phyloP scores from a whole-genome alignment of 1,140 invertebrate species.

The Laodelphax striatellus region DNA sequence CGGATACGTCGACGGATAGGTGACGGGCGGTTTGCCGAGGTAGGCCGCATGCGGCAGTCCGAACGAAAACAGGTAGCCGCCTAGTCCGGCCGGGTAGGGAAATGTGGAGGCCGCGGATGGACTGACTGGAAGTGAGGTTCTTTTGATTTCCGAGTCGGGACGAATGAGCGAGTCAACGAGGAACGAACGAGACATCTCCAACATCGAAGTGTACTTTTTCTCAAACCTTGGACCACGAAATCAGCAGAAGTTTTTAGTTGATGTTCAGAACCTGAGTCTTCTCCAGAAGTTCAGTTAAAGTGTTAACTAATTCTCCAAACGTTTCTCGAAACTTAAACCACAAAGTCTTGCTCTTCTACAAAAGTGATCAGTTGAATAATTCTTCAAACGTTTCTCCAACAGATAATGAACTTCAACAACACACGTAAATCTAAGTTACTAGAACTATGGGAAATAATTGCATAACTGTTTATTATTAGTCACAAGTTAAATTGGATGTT shows the following conservation, averaged over 20 bases:
- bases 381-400: too few relatives aligned
- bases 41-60: conserved; percentile 3
- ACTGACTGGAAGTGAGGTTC: conserved; percentile 3
- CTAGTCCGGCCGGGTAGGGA: conserved; percentile 10
- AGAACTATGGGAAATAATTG: too few relatives aligned
- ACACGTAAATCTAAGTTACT: too few relatives aligned
- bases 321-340: too few relatives aligned
- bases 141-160: not conserved
- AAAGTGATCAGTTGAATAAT: too few relatives aligned
- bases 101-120: conserved; percentile 7
- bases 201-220: not conserved
- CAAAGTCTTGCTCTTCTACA: too few relatives aligned
- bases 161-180: conserved; percentile 21
- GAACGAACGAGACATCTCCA: conserved; percentile 21
- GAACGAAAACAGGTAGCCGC: conserved; percentile 11
- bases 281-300: too few relatives aligned
- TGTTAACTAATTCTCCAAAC: too few relatives aligned
- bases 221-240: not conserved
- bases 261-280: too few relatives aligned
- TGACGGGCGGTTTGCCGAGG: conserved; percentile 5
- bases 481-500: too few relatives aligned
- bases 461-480: too few relatives aligned
- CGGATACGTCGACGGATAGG: conserved; percentile 6
- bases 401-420: too few relatives aligned
- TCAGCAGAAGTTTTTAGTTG: not conserved